These are phyloP conservation scores for Cydia pomonella DNA, from an alignment of 1,140 invertebrate species.

Conservation along the genomic window DNA sequence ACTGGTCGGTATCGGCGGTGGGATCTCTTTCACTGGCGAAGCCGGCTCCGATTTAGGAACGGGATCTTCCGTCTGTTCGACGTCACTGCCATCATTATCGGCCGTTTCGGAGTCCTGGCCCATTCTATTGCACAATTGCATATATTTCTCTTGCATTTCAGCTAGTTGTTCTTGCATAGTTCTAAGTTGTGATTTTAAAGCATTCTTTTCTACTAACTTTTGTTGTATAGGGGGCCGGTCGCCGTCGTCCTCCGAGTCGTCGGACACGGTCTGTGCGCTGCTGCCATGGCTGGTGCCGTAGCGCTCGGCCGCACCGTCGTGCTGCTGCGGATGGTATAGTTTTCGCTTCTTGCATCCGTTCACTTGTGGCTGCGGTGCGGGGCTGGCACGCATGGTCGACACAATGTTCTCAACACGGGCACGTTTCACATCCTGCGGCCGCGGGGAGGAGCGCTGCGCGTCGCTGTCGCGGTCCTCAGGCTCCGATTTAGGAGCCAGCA, in stretches of 20 bases:
- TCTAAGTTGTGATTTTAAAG: slow-evolving; percentile 90
- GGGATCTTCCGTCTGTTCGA: slow-evolving; percentile 83
- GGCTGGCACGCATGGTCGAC: slow-evolving; percentile 93
- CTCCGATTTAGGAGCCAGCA: slow-evolving; percentile 84
- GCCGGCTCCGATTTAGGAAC: slow-evolving; percentile 81
- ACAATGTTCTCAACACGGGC: slow-evolving; percentile 97
- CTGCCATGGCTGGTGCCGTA: slow-evolving; percentile 81
- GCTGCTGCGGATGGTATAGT: slow-evolving; percentile 97
- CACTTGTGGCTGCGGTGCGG: slow-evolving; percentile 86
- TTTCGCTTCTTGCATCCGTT: slow-evolving; percentile 98
- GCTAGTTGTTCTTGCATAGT: slow-evolving; percentile 94
- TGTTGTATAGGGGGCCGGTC: slow-evolving; percentile 88
- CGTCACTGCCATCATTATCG: slow-evolving; percentile 88
- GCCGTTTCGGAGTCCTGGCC: slow-evolving; percentile 88
- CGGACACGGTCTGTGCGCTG: slow-evolving; percentile 81
- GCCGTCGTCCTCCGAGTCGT: slow-evolving; percentile 88
- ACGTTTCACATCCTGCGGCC: slow-evolving; percentile 89
- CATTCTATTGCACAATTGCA: slow-evolving; percentile 91
- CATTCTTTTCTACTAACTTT: slow-evolving; percentile 91
- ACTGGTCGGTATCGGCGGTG: slow-evolving; percentile 77
- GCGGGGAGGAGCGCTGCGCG: slow-evolving; percentile 80
- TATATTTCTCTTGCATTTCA: slow-evolving; percentile 94
- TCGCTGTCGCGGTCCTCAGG: slow-evolving; percentile 83
- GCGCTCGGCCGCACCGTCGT: slow-evolving; percentile 87
- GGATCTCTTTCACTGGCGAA: slow-evolving; percentile 81